These are phyloP conservation scores for Trachemys scripta DNA, from an alignment of 2,113 vertebrate species.

Conservation along the genomic window DNA sequence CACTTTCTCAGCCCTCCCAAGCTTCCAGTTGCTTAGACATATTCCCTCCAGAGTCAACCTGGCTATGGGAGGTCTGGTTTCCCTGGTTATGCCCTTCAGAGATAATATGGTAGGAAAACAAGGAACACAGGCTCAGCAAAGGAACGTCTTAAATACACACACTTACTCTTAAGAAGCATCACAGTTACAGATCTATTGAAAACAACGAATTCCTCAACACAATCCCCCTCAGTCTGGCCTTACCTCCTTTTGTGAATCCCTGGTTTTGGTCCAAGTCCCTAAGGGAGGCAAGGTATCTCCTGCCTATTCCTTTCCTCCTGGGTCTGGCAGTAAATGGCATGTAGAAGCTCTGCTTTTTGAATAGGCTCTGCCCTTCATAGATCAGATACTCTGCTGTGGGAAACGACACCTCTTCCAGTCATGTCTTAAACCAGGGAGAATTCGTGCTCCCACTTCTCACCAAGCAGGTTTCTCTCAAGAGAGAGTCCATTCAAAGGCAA, in stretches of 20 bases:
- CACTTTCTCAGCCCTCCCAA: not conserved
- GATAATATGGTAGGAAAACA: rapidly evolving
- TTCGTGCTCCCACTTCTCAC: not conserved
- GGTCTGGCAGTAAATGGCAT: not conserved
- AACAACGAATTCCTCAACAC: not conserved
- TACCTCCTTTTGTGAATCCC: not conserved
- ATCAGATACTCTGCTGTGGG: rapidly evolving
- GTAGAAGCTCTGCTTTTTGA: not conserved
- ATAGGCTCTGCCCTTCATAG: not conserved
- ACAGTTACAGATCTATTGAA: not conserved
- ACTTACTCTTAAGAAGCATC: not conserved
- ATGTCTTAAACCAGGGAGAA: not conserved
- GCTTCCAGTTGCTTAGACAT: not conserved
- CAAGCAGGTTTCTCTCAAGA: not conserved
- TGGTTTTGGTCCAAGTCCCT: not conserved
- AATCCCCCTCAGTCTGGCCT: not conserved
- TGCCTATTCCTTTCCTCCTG: not conserved
- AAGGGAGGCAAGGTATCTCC: not conserved
- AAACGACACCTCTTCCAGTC: not conserved
- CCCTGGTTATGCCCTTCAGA: not conserved
- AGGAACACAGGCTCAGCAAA: not conserved
- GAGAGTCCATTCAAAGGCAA: not conserved
- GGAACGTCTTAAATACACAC: not conserved
- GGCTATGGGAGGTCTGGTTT: not conserved
- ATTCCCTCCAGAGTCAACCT: not conserved